These are phyloP conservation scores for Helobdella robusta DNA, from an alignment of 2,888 invertebrate species.

Conservation along the genomic window DNA sequence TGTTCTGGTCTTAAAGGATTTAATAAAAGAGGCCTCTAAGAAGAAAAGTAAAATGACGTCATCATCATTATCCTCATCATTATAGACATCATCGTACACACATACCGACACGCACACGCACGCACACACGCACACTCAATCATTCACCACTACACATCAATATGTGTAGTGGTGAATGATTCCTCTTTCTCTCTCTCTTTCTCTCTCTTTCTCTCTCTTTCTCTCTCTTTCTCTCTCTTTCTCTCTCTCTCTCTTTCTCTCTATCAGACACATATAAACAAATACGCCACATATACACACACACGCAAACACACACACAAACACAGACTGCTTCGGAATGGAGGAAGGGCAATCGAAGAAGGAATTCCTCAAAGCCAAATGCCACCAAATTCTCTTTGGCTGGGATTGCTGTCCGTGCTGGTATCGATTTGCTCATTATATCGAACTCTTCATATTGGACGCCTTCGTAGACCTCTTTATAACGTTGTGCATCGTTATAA, in stretches of 20 bases:
- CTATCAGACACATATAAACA: no score
- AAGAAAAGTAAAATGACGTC: slow-evolving; percentile 22
- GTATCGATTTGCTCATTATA: slow-evolving; percentile 61
- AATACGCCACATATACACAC: no score
- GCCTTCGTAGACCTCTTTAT: slow-evolving; percentile 96
- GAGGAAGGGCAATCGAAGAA: slow-evolving; percentile 25
- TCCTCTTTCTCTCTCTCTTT: background rate
- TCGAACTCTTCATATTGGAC: slow-evolving; percentile 86
- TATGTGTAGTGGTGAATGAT: no score
- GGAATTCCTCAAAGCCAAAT: slow-evolving; percentile 41
- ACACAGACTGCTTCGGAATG: slow-evolving; percentile 19
- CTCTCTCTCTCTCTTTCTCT: background rate
- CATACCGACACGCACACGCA: no score
- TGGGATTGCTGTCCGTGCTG: slow-evolving; percentile 84
- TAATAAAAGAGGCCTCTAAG: slow-evolving; percentile 25
- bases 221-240: background rate
- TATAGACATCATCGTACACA: no score
- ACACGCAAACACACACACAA: no score
- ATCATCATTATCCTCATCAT: no score
- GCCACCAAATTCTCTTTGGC: slow-evolving; percentile 41
- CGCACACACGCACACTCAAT: no score
- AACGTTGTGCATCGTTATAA: slow-evolving; percentile 92
- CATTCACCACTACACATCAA: background rate
- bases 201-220: background rate
- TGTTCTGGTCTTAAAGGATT: slow-evolving; percentile 27